phyloP scores from a whole-genome alignment of 2,797 vertebrate species.

The Notoglanidium macrostoma region DNA sequence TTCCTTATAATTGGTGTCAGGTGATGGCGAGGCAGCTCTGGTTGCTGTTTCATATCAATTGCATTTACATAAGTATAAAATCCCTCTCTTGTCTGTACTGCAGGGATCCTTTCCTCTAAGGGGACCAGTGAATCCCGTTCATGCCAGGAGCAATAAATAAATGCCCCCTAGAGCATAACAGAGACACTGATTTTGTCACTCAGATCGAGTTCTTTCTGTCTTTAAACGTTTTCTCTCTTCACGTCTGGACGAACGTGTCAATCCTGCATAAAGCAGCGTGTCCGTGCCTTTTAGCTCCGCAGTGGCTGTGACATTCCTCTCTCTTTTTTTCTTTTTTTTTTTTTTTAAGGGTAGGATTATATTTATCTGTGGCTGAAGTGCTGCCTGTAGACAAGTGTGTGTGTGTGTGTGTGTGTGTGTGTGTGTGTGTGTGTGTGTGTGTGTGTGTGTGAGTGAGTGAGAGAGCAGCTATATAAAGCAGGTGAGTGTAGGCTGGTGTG shows the following conservation, averaged over 20 bases:
- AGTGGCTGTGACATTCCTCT: neutral
- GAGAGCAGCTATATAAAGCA: constrained; percentile 82
- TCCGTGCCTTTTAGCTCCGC: neutral
- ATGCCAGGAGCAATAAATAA: neutral
- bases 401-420: constrained; percentile 41
- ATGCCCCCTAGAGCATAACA: neutral
- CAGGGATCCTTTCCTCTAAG: neutral
- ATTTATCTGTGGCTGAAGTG: constrained; percentile 63
- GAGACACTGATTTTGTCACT: neutral
- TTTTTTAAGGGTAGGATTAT: constrained; percentile 64
- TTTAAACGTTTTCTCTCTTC: neutral
- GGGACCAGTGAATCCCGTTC: neutral
- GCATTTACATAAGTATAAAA: neutral
- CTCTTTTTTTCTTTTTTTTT: neutral
- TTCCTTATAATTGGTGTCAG: neutral
- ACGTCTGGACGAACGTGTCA: too few relatives aligned
- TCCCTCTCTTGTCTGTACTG: neutral
- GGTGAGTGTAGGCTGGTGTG: constrained; percentile 78
- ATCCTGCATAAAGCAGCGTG: neutral
- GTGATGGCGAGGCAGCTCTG: neutral
- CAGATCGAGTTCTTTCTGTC: neutral
- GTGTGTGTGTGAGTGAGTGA: neutral
- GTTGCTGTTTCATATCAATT: neutral
- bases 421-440: constrained; percentile 10
- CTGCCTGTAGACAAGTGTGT: constrained; percentile 56